Evolutionary conservation across 2,797 vertebrate species (phyloP).

Genomic region (Serranus cabrilla): DNA sequence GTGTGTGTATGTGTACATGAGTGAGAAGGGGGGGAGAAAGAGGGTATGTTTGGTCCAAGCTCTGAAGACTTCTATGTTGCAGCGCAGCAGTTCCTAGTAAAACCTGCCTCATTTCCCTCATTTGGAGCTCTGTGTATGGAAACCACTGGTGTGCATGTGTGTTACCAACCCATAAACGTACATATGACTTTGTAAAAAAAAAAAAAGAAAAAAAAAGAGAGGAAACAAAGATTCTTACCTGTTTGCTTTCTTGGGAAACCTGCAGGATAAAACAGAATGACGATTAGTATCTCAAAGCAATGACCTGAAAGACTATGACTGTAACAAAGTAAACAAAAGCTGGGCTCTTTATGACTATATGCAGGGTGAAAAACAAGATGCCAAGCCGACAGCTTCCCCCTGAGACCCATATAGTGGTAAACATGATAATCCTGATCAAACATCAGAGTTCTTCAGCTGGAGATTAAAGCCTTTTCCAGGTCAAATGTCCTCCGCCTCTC

Average conservation of each 20-base stretch:
- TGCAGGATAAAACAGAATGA: conserved; percentile 79
- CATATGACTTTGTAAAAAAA: conserved; percentile 19
- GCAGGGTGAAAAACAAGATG: conserved; percentile 54
- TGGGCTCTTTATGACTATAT: conserved; percentile 13
- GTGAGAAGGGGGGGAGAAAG: conserved; percentile 25
- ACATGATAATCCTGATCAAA: conserved; percentile 81
- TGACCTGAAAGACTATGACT: background rate
- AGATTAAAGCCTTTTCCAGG: conserved; percentile 83
- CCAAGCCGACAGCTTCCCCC: conserved; percentile 40
- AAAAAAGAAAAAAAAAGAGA: conserved; percentile 9
- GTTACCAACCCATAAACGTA: conserved; percentile 13
- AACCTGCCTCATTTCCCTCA: conserved; percentile 57
- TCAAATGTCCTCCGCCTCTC: conserved; percentile 71
- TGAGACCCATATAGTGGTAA: conserved; percentile 62
- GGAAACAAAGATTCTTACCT: conserved; percentile 85
- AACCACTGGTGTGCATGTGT: conserved; percentile 15
- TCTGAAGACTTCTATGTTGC: conserved; percentile 76
- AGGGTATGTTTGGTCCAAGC: conserved; percentile 68
- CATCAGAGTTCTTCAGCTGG: conserved; percentile 70
- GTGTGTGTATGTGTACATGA: conserved; percentile 40
- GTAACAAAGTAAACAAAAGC: conserved; percentile 26
- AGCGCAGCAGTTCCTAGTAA: conserved; percentile 58
- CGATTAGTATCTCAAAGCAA: conserved; percentile 39
- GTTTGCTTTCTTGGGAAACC: conserved; percentile 98
- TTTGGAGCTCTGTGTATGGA: conserved; percentile 43